Conservation (phyloP, 2,888 invertebrate species). For the Eugnorisma glareosa region DNA sequence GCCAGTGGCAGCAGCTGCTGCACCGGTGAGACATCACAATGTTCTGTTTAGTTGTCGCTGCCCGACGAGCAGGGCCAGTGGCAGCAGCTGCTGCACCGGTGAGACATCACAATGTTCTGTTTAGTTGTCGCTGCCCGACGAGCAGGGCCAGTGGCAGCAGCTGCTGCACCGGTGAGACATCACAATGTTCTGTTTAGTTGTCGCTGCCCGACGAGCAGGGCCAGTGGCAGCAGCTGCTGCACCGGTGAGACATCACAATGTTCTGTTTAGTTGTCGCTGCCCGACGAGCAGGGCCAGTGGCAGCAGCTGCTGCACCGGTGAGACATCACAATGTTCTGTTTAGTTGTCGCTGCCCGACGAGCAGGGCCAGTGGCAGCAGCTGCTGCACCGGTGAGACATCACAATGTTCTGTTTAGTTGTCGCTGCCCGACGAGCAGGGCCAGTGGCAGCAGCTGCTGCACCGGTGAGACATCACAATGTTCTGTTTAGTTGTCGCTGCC, state of each 20-base stretch:
- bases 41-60: slow-evolving; percentile 96
- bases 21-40: slow-evolving; percentile 97
- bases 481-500: slow-evolving; percentile 97
- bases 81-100: slow-evolving; percentile 98
- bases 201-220: slow-evolving; percentile 96
- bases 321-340: no score
- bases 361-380: slow-evolving; percentile 97
- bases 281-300: slow-evolving; percentile 97
- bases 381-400: slow-evolving; percentile 97
- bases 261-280: slow-evolving; percentile 96
- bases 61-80: slow-evolving; percentile 97
- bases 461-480: no score
- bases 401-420: no score
- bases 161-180: slow-evolving; percentile 97
- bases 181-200: no score
- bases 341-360: slow-evolving; percentile 96
- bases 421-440: slow-evolving; percentile 95
- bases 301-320: slow-evolving; percentile 97
- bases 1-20: slow-evolving; percentile 97
- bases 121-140: slow-evolving; percentile 96
- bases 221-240: slow-evolving; percentile 97
- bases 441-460: slow-evolving; percentile 98
- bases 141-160: slow-evolving; percentile 97
- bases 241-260: no score
- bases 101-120: no score